Evolutionary conservation across 1,140 invertebrate genomes (phyloP).

Genomic region (Hypsibius dujardini): DNA sequence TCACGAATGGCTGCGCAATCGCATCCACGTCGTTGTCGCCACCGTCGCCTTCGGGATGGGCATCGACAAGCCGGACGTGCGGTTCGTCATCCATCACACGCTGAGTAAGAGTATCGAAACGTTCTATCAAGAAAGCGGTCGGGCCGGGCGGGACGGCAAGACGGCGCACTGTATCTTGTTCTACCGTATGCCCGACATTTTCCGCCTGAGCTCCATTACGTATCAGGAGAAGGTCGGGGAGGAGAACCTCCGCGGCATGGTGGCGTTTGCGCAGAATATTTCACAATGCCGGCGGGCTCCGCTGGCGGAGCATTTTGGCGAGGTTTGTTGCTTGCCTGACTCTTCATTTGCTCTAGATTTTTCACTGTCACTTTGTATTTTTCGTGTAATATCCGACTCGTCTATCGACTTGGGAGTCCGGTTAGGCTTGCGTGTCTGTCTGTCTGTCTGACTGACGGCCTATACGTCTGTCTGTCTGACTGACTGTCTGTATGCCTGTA

Average conservation of each 20-base stretch:
- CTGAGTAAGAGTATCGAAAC: constrained; percentile 76
- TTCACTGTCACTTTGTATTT: too few species aligned
- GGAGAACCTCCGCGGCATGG: constrained; percentile 59
- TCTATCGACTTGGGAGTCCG: too few species aligned
- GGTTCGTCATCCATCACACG: constrained; percentile 71
- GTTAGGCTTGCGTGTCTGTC: too few species aligned
- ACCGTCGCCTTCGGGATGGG: constrained; percentile 96
- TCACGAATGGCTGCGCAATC: constrained; percentile 50
- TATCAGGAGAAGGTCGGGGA: constrained; percentile 60
- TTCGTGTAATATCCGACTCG: too few species aligned
- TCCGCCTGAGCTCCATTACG: constrained; percentile 61
- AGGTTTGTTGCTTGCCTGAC: constrained; percentile 28
- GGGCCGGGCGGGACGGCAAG: constrained; percentile 50
- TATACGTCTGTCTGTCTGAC: too few species aligned
- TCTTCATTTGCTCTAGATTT: too few species aligned
- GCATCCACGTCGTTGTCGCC: constrained; percentile 56
- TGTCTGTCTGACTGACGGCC: too few species aligned
- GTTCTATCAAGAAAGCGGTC: constrained; percentile 48
- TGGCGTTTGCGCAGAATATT: constrained; percentile 52
- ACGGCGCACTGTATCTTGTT: constrained; percentile 77
- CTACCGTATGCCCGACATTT: constrained; percentile 59
- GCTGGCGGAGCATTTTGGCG: constrained; percentile 70
- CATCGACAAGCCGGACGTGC: constrained; percentile 79
- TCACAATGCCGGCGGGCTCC: constrained; percentile 49
- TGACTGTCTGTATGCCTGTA: too few species aligned